Evolutionary conservation across 2,797 vertebrate genomes (phyloP), one percentile per base, ranked within the genome.

Genomic region (Momotus momota): DNA sequence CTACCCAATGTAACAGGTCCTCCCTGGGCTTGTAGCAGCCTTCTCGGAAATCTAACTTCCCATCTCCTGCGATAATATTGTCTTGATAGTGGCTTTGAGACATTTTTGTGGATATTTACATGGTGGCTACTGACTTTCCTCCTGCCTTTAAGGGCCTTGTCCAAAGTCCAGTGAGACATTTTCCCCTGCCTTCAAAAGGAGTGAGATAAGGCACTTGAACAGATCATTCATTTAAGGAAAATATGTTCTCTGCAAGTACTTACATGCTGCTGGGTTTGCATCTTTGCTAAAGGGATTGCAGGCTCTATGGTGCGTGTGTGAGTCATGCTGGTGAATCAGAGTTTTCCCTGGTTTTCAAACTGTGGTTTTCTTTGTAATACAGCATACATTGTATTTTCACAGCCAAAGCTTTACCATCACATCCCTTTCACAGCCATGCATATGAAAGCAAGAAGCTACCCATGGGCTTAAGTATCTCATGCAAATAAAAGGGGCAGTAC

Each of bases 241-340:
- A 93, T 52, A 64, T 22, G 49, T 94, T 92, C 60, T 91, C 77
- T 95, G 83, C 96, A 94, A 97, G 96, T 90, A 27, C 88, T 90
- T 93, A 74, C 96, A 95, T 17, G 96, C 78, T 96, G 86, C 88
- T 93, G 84, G 91, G 65, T 40, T 96, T 74, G 93, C 81, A 85
- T 94, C 96, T 92, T 87, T 78, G 78, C 86, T 95, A 4, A 92
- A 94, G 88, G 95, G 90, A 69, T 93, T 74, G 78, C 57, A 95
- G 66, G 86, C 95, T 94, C 93, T 94, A 6, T 55, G 91, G 74
- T 45, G 83, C 8, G 0, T 55, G 67, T 61, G 22, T 98, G 98
- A 98, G 96, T 98, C 98, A 98, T 46, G 57, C 81, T 72, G 84
- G 92, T 98, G 98, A 98, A 96, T 98, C 98, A 98, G 96, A 96